Evolutionary conservation across 1,140 invertebrate species (phyloP), one percentile per base, ranked within the genome.

Genomic region (Lasaia peninsularis): DNA sequence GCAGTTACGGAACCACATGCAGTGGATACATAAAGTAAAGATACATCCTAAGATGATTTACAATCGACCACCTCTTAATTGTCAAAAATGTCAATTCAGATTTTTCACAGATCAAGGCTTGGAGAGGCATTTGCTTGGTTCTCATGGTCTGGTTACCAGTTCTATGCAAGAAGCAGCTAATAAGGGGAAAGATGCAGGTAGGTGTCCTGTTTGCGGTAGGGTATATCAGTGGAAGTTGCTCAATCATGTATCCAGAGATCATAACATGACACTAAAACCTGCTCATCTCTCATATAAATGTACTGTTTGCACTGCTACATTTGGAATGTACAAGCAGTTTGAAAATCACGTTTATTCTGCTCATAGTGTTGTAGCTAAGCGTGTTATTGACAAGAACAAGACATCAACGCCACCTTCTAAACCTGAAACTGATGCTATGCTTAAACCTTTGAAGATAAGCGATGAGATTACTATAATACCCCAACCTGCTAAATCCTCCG

Each of bases 41-140:
- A 98, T 98, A 81, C 96, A 98, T 91, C 96, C 96, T 62, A 98
- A 98, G 90, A 98, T 98, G 96, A 97, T 98, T 67, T 97, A 97
- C 76, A 97, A 97, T 86, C 91, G 96, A 88, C 96, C 97, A 63
- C 97, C 97, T 53, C 89, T 98, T 55, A 98, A 98, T 86, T 98
- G 97, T 84, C 96, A 98, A 86, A 98, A 98, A 84, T 88, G 86
- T 84, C 92, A 93, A 91, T 78, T 89, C 69, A 81, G 92, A 59
- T 93, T 93, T 75, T 93, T 93, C 69, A 93, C 92, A 31, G 92
- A 93, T 73, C 91, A 98, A 91, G 97, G 97, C 18, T 87, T 98
- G 24, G 97, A 98, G 88, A 91, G 97, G 74, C 97, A 98, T 92
- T 91, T 98, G 69, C 90, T 98, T 53, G 97, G 97, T 60, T 96